Percentiles rank a stretch among this genome's conserved stretches.
Evolutionary conservation across 2,113 vertebrate genomes (phyloP).

Genomic region (Ondatra zibethicus): DNA sequence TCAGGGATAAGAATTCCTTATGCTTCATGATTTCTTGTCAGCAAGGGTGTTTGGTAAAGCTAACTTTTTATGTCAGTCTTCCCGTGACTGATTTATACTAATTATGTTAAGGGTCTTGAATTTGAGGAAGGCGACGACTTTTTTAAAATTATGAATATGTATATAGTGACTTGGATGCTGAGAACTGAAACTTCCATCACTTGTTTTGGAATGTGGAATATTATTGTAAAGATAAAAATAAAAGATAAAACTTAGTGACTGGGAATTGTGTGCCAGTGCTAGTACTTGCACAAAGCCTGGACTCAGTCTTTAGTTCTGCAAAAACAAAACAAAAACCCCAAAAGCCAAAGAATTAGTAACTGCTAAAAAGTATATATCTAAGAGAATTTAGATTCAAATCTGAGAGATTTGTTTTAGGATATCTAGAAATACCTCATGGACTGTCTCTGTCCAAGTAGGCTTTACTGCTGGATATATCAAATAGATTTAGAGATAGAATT

Average conservation of each 20-base stretch:
- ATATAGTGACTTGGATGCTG: not conserved
- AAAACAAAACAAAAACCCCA: not conserved
- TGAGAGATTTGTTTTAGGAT: not conserved
- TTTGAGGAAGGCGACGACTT: not conserved
- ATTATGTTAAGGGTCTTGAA: conserved; percentile 34
- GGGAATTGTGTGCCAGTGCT: not conserved
- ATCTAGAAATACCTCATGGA: not conserved
- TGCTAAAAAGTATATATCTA: not conserved
- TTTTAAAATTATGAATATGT: conserved; percentile 23
- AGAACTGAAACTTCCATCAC: conserved; percentile 24
- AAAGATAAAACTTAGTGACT: not conserved
- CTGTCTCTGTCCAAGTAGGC: not conserved
- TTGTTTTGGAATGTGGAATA: not conserved
- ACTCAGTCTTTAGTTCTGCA: not conserved
- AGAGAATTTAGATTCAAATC: not conserved
- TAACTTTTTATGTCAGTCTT: not conserved
- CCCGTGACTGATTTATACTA: not conserved
- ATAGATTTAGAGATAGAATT: not conserved
- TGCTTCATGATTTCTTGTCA: conserved; percentile 17
- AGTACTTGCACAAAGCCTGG: not conserved
- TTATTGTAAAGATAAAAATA: conserved; percentile 25
- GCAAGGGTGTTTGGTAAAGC: conserved; percentile 38
- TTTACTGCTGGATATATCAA: not conserved
- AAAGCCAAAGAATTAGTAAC: not conserved
- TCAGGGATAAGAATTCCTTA: conserved; percentile 14